Evolutionary conservation across 2,888 invertebrate species (phyloP).

Genomic region (Globia sparganii): DNA sequence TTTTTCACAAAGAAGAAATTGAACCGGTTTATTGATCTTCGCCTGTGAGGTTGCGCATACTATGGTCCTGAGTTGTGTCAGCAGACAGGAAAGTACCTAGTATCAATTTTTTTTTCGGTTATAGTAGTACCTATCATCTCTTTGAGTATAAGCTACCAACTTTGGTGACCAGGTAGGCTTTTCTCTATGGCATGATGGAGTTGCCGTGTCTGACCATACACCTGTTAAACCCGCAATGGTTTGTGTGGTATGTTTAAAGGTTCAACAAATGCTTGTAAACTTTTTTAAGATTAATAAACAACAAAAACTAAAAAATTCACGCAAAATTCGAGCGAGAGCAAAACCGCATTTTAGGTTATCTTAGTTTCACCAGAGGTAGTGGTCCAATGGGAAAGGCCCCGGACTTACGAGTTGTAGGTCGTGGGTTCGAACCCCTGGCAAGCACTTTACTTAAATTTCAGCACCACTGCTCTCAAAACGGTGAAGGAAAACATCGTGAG

Average conservation of each 20-base stretch:
- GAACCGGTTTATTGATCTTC: conserved; percentile 44
- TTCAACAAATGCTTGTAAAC: no score
- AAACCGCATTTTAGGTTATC: neutral
- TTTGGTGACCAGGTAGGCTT: neutral
- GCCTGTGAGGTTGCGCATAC: neutral
- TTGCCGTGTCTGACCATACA: no score
- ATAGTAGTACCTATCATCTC: neutral
- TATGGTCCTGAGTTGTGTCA: neutral
- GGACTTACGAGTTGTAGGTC: no score
- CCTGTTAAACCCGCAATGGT: no score
- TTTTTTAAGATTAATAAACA: no score
- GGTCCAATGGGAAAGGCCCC: no score
- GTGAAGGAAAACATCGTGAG: no score
- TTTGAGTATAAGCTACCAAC: neutral
- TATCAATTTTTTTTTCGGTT: neutral
- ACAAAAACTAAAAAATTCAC: no score
- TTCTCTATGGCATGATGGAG: neutral
- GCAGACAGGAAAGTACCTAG: neutral
- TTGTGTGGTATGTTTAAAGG: no score
- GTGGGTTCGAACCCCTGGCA: no score
- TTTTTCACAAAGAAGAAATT: conserved; percentile 57
- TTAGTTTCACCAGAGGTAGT: neutral
- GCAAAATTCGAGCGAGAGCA: neutral
- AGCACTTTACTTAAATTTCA: no score
- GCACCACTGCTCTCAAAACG: no score